Percentiles rank a stretch among this genome's conserved stretches.
Conservation (phyloP, 2,797 vertebrate genomes). For the Tympanoctomys barrerae region DNA sequence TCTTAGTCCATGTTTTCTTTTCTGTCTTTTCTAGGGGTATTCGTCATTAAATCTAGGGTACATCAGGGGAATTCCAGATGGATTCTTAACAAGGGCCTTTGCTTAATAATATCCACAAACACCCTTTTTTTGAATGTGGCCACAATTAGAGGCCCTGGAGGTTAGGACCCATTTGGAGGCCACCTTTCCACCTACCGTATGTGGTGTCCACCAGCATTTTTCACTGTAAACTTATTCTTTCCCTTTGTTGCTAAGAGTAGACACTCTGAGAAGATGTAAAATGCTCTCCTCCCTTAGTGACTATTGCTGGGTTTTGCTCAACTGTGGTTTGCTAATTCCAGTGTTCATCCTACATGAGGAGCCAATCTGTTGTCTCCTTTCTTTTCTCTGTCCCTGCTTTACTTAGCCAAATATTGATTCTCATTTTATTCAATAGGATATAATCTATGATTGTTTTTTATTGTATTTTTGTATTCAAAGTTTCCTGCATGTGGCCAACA, state of each 20-base stretch:
- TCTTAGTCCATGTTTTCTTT: neutral
- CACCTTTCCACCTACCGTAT: neutral
- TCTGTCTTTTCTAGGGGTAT: neutral
- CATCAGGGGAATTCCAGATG: neutral
- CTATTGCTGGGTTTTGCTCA: conserved; percentile 30
- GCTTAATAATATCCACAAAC: neutral
- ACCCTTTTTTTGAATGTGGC: neutral
- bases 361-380: neutral
- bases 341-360: neutral
- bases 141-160: neutral
- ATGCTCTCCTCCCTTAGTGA: conserved; percentile 1
- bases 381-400: neutral
- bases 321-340: neutral
- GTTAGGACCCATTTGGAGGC: neutral
- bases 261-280: neutral
- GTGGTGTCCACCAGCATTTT: neutral
- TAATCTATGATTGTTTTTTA: neutral
- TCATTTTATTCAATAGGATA: conserved; percentile 3
- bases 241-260: neutral
- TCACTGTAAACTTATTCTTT: neutral
- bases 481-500: neutral
- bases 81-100: neutral
- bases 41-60: neutral
- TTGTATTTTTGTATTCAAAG: neutral
- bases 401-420: neutral